Evolutionary conservation across 2,113 vertebrate species (phyloP).

Genomic region (Melanerpes aurifrons): DNA sequence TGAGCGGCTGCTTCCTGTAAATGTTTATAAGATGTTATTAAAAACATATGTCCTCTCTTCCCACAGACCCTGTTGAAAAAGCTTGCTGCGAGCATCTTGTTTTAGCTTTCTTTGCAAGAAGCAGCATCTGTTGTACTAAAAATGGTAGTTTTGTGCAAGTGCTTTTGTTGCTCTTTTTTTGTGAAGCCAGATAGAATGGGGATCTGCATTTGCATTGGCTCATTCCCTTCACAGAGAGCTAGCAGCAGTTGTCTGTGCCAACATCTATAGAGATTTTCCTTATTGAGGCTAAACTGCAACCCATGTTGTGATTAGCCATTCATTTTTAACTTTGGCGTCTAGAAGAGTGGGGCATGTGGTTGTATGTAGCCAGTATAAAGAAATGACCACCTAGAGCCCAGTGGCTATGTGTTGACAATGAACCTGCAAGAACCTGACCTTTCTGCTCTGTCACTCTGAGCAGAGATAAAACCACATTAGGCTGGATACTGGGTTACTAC

Average conservation of each 20-base stretch:
- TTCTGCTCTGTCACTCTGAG: not conserved
- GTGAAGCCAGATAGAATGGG: not conserved
- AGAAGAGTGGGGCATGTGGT: not conserved
- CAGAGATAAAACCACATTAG: not conserved
- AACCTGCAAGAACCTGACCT: not conserved
- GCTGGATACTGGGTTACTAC: not conserved
- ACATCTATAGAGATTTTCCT: not conserved
- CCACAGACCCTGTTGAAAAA: constrained; percentile 51
- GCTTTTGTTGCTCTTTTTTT: constrained; percentile 36
- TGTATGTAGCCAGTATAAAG: not conserved
- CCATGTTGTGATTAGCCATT: not conserved
- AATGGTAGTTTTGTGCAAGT: constrained; percentile 28
- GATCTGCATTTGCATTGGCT: not conserved
- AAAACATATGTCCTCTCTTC: constrained; percentile 65
- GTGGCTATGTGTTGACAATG: accelerated
- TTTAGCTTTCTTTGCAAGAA: constrained; percentile 47
- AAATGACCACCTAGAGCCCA: not conserved
- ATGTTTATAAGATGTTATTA: constrained; percentile 68
- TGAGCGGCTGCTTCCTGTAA: constrained; percentile 60
- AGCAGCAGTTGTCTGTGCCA: not conserved
- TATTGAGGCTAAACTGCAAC: not conserved
- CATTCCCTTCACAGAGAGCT: not conserved
- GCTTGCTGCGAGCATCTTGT: constrained; percentile 18
- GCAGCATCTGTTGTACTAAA: constrained; percentile 35
- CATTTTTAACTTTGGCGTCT: not conserved